Evolutionary conservation across 2,113 vertebrate genomes (phyloP).

Genomic region (Cephalopterus ornatus): DNA sequence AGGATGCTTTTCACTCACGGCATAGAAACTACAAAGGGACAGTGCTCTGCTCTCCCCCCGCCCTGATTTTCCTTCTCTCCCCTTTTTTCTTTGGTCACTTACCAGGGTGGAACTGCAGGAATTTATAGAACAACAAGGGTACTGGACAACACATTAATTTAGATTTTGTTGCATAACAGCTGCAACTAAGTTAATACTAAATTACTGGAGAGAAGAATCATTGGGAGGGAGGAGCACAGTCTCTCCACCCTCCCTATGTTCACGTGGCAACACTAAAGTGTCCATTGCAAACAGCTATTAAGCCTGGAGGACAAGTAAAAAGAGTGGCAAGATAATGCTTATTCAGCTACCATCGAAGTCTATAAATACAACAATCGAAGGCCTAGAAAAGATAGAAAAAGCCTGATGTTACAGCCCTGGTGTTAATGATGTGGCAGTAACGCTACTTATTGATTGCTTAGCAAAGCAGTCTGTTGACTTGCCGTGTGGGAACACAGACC

Average conservation of each 20-base stretch:
- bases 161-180: background rate
- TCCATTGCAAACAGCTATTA: background rate
- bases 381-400: background rate
- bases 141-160: background rate
- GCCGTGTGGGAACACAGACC: background rate
- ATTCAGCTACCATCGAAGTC: background rate
- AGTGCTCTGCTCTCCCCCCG: background rate
- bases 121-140: background rate
- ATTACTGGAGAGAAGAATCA: background rate
- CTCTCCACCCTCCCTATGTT: background rate
- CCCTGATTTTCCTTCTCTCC: rapidly evolving
- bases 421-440: background rate
- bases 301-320: background rate
- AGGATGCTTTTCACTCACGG: background rate
- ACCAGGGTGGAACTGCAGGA: background rate
- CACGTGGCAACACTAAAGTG: background rate
- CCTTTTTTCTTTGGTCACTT: background rate
- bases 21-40: background rate
- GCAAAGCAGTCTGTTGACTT: background rate
- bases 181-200: background rate
- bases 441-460: background rate
- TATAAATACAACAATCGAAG: background rate
- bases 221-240: background rate
- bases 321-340: background rate
- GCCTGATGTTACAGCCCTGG: background rate